Evolutionary conservation across 2,113 vertebrate genomes (phyloP), one percentile per base, ranked within the genome.

Genomic region (Albula goreensis): DNA sequence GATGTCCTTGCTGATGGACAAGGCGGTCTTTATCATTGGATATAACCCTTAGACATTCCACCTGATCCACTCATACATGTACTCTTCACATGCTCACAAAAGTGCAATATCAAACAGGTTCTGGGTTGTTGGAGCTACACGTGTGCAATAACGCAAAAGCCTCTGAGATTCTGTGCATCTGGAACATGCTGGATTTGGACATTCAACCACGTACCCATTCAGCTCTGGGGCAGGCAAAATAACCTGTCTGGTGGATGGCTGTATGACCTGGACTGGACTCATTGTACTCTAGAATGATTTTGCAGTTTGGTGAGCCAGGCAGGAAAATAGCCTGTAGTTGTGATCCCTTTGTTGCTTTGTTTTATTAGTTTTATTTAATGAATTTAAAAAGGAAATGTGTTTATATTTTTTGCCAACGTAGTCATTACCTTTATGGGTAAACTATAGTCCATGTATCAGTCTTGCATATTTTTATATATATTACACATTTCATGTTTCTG

Each of bases 381-480:
- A 52, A 79, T 66, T 85, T 80, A 52, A 87, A 77, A 83, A 77
- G 78, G 56, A 81, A 53, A 22, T 53, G 53, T 63, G 50, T 63
- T 85, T 89, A 74, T 83, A 83, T 83, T 84, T 41, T 87, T 89
- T 87, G 81, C 86, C 84, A 82, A 84, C 77, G 82, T 50, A 79
- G 70, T 49, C 80, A 60, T 74, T 81, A 51, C 41, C 49, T 8
- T 8, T 60, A 48, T 53, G 51, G 78, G 51, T 80, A 80, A 52
- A 48, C 57, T 83, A 74, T 83, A 70, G 50, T 84, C 11, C 51
- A 83, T 7, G 41, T 83, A 53, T 74, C 70, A 74, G 70, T 60
- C 50, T 12, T 22, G 57, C 25, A 50, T 19, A 22, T 87, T 66
- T 82, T 50, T 74, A 70, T 15, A 86, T 66, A 51, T 77, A 78